phyloP scores from a whole-genome alignment of 2,113 vertebrate genomes.

The Anas platyrhynchos region DNA sequence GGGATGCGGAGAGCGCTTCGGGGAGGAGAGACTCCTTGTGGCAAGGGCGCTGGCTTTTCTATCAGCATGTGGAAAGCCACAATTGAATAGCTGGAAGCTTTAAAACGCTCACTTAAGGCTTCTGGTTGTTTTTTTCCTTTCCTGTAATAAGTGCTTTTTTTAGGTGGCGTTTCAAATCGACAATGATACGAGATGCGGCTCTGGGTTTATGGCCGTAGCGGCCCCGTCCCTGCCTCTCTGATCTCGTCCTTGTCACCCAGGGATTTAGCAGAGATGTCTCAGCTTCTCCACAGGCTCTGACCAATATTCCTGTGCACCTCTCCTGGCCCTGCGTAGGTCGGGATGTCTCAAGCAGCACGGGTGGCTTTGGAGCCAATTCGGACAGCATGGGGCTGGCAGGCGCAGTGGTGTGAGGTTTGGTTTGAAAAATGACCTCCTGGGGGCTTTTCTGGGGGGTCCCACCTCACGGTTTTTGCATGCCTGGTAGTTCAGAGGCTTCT shows the following conservation, averaged over 20 bases:
- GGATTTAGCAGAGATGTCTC: background rate
- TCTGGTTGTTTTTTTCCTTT: constrained; percentile 16
- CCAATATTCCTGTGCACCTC: background rate
- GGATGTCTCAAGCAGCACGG: background rate
- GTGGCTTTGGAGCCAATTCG: background rate
- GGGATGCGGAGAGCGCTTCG: background rate
- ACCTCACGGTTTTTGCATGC: background rate
- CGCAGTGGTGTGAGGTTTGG: background rate
- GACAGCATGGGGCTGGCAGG: background rate
- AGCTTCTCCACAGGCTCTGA: background rate
- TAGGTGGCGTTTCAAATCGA: background rate
- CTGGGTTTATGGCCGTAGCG: background rate
- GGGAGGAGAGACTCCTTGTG: background rate
- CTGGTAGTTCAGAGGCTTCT: background rate
- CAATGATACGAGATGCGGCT: rapidly evolving
- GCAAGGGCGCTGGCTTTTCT: background rate
- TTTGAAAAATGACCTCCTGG: background rate
- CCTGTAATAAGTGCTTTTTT: background rate
- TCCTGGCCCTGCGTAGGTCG: too few relatives aligned
- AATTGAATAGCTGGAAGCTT: constrained; percentile 48
- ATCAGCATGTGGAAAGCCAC: background rate
- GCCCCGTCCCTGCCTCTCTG: background rate
- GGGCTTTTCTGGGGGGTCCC: background rate
- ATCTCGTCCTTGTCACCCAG: background rate
- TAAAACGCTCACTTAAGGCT: constrained; percentile 13